Evolutionary conservation across 2,797 vertebrate species (phyloP).

Genomic region (Oreochromis mossambicus): DNA sequence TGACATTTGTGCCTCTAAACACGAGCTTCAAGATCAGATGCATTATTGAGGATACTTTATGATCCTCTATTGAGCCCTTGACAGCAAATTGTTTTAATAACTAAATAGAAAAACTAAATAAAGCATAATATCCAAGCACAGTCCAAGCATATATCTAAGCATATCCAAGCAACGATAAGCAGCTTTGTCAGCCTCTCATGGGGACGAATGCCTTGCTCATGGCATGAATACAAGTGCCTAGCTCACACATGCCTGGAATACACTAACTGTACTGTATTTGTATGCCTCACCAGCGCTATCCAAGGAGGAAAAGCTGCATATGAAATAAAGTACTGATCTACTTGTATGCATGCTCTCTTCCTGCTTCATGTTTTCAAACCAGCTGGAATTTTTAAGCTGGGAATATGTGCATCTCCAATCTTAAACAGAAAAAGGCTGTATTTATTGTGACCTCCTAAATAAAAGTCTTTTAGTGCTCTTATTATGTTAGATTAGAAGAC

Average conservation of each 20-base stretch:
- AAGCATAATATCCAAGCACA: not conserved
- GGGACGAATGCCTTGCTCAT: constrained; percentile 47
- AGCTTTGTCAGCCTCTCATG: constrained; percentile 29
- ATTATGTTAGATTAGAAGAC: not conserved
- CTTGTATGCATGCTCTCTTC: not conserved
- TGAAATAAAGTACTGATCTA: not conserved
- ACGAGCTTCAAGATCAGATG: not conserved
- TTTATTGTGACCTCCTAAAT: not conserved
- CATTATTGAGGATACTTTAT: not conserved
- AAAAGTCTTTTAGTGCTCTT: not conserved
- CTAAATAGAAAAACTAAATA: not conserved
- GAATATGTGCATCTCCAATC: not conserved
- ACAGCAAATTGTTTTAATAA: not conserved
- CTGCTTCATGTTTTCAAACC: not conserved
- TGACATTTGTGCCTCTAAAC: not conserved
- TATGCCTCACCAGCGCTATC: constrained; percentile 38
- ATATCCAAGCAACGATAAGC: not conserved
- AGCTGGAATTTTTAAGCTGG: not conserved
- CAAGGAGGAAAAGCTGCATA: constrained; percentile 37
- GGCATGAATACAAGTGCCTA: constrained; percentile 37
- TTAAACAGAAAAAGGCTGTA: not conserved
- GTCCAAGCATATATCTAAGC: not conserved
- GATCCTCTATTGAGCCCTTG: not conserved
- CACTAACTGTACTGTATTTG: constrained; percentile 45
- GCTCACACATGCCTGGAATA: constrained; percentile 36